phyloP scores from a whole-genome alignment of 2,888 invertebrate genomes.

The Microchrysa polita region DNA sequence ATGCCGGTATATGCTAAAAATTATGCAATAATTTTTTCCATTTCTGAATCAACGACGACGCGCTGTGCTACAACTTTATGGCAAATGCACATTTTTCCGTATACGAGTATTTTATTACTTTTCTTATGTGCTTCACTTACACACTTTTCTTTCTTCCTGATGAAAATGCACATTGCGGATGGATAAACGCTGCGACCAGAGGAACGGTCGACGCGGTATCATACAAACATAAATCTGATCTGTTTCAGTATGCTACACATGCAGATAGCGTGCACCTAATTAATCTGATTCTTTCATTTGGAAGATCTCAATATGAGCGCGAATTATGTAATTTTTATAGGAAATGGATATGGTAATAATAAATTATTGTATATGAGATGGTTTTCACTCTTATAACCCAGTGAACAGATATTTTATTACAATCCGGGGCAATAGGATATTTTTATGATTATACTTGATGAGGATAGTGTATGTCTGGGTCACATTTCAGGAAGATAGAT shows the following conservation, averaged over 20 bases:
- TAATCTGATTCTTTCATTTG: slow-evolving; percentile 18
- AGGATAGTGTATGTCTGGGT: background rate
- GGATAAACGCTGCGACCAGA: too few species aligned
- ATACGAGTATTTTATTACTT: too few species aligned
- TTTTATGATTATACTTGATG: background rate
- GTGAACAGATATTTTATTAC: background rate
- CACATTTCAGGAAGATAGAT: background rate
- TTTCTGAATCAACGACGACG: background rate
- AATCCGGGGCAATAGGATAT: background rate
- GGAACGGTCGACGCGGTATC: too few species aligned
- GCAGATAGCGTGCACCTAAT: slow-evolving; percentile 14
- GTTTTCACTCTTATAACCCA: slow-evolving; percentile 21
- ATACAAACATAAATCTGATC: too few species aligned
- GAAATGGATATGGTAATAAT: slow-evolving; percentile 14
- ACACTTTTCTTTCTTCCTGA: slow-evolving; percentile 11
- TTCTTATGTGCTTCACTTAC: slow-evolving; percentile 22
- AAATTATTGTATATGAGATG: background rate
- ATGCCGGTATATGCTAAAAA: slow-evolving; percentile 1
- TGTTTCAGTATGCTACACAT: too few species aligned
- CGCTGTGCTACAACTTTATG: background rate
- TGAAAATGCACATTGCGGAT: background rate
- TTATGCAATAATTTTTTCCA: slow-evolving; percentile 21
- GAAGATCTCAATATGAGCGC: background rate
- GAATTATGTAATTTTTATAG: slow-evolving; percentile 8
- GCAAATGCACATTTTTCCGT: slow-evolving; percentile 27